A percentile compares a stretch with the other conserved stretches of the same genome.
Evolutionary conservation across 2,888 invertebrate genomes (phyloP).

Genomic region (Oxycera nigricornis): DNA sequence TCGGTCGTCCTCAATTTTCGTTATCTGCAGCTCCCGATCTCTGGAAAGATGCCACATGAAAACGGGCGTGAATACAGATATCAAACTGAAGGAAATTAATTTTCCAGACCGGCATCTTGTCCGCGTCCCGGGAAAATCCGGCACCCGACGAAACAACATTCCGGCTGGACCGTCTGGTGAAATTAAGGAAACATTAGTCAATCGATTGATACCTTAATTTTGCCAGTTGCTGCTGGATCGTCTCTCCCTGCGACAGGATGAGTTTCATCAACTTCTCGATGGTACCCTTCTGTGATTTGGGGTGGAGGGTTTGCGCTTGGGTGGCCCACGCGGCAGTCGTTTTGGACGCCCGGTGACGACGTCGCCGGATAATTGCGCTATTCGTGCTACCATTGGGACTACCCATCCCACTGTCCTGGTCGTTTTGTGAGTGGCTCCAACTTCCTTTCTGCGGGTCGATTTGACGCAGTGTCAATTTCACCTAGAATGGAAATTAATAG

Average conservation of each 20-base stretch:
- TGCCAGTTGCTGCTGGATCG: slow-evolving; percentile 63
- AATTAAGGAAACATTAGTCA: slow-evolving; percentile 38
- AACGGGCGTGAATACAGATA: slow-evolving; percentile 16
- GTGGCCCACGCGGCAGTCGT: slow-evolving; percentile 52
- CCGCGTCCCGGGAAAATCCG: background rate
- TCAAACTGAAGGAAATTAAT: slow-evolving; percentile 30
- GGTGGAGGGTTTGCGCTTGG: slow-evolving; percentile 58
- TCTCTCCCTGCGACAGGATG: slow-evolving; percentile 68
- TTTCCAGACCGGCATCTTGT: slow-evolving; percentile 17
- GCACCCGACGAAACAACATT: background rate
- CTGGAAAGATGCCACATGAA: slow-evolving; percentile 56
- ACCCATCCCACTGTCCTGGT: slow-evolving; percentile 59
- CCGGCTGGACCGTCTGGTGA: background rate
- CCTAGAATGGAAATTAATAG: slow-evolving; percentile 49
- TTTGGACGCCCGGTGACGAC: slow-evolving; percentile 53
- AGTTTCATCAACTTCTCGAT: slow-evolving; percentile 65
- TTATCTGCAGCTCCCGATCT: slow-evolving; percentile 80
- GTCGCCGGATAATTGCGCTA: slow-evolving; percentile 57
- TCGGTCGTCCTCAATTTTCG: slow-evolving; percentile 78
- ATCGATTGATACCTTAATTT: slow-evolving; percentile 54
- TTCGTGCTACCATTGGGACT: slow-evolving; percentile 60
- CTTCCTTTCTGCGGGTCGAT: slow-evolving; percentile 48
- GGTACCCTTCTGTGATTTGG: slow-evolving; percentile 56
- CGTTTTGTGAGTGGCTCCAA: slow-evolving; percentile 28
- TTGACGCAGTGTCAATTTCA: slow-evolving; percentile 56